Evolutionary conservation across 2,888 invertebrate genomes (phyloP), one percentile per base, ranked within the genome.

Genomic region (Aphodius sticticus): DNA sequence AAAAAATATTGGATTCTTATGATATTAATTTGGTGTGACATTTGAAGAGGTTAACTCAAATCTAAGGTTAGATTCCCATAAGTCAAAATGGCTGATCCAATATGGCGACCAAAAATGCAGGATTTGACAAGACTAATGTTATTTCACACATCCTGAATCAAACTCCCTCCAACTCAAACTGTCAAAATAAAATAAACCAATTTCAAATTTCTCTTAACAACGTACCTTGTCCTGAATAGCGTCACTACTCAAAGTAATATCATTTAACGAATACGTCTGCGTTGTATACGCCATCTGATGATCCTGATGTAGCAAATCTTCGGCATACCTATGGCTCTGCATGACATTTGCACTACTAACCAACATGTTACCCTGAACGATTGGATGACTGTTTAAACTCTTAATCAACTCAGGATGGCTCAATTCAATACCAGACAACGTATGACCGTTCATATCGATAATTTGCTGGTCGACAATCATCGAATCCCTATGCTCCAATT

Each of bases 401-500:
- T 88, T 87, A 75, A 83, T 84, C 79, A 89, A 84, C 79, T 88
- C 87, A 79, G 87, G 86, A 82, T 86, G 87, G 79, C 85, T 87
- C 69, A 89, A 82, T 80, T 87, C 86, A 75, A 89, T 86, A 80
- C 85, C 87, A 35, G 87, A 87, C 77, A 89, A 83, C 15, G 86
- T 83, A 82, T 88, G 86, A 37, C 84, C 84, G 78, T 84, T 84
- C 14, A 87, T 85, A 77, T 86, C 85, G 72, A 88, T 88, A 14
- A 89, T 86, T 80, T 87, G 86, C 79, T 88, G 87, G 38, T 84
- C 86, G 15, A 86, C 86, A 75, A 87, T 86, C 81, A 88, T 83
- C 78, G 85, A 85, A 15, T 86, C 87, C 16, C 88, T 83, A 53
- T 86, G 85, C 26, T 84, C 84, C 69, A 88, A 82, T 15, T 86